Conservation (phyloP, 2,113 vertebrate species). For the Pituophis catenifer region DNA sequence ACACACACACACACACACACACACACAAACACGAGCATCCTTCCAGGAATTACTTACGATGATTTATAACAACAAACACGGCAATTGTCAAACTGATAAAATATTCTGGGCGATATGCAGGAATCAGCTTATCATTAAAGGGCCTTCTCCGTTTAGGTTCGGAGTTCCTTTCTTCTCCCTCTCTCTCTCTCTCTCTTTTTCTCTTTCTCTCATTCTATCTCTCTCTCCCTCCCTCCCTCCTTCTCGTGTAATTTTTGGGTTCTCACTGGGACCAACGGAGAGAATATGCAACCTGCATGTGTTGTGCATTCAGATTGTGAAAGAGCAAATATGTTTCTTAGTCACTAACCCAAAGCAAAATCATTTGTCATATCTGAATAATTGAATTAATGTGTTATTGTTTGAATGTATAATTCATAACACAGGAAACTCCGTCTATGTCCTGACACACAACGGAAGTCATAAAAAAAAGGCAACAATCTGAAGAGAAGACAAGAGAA, state of each 20-base stretch:
- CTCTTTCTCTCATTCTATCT: too few relatives aligned
- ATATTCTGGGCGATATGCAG: conserved; percentile 72
- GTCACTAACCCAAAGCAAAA: conserved; percentile 72
- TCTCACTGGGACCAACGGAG: conserved; percentile 42
- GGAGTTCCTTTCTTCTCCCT: conserved; percentile 11
- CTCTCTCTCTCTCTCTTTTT: too few relatives aligned
- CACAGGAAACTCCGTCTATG: conserved; percentile 75
- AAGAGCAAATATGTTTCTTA: conserved; percentile 62
- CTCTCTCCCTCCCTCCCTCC: not conserved
- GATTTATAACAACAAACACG: conserved; percentile 97
- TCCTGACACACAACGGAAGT: conserved; percentile 67
- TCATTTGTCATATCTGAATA: conserved; percentile 82
- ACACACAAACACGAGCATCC: conserved; percentile 71
- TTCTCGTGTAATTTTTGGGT: not conserved
- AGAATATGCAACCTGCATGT: conserved; percentile 63
- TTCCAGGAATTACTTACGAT: conserved; percentile 98
- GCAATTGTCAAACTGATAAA: conserved; percentile 92
- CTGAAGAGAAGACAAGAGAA: conserved; percentile 4
- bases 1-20: not conserved
- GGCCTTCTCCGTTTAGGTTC: conserved; percentile 53
- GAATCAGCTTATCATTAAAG: conserved; percentile 66
- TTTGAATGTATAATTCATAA: conserved; percentile 81
- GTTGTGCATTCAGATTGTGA: conserved; percentile 55
- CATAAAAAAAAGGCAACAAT: conserved; percentile 57
- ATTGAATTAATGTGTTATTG: conserved; percentile 82